These are phyloP conservation scores for Graphium colonna DNA, from an alignment of 2,888 invertebrate genomes.

Conservation along the genomic window DNA sequence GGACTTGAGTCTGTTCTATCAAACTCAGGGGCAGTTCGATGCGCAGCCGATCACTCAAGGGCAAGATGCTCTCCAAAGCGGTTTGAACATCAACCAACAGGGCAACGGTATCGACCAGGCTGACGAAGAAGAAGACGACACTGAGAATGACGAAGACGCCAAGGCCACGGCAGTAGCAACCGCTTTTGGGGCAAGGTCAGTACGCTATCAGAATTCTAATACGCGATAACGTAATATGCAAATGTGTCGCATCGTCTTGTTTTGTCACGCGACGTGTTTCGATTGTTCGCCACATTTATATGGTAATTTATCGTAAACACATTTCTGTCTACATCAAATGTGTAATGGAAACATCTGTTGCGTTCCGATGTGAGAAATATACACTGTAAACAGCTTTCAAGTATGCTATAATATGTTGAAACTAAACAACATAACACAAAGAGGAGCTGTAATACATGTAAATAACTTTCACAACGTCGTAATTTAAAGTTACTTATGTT, in stretches of 20 bases:
- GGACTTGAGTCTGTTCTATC: conserved; percentile 32
- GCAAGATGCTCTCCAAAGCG: conserved; percentile 50
- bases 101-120: conserved; percentile 57
- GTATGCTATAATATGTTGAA: too few species aligned
- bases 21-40: conserved; percentile 27
- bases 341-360: background rate
- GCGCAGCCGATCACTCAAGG: conserved; percentile 28
- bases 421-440: too few species aligned
- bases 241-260: conserved; percentile 16
- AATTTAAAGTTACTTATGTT: too few species aligned
- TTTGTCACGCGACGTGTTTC: conserved; percentile 24
- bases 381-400: too few species aligned
- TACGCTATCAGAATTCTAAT: conserved; percentile 39
- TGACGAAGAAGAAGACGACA: conserved; percentile 45
- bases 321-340: background rate
- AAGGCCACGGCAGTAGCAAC: conserved; percentile 65
- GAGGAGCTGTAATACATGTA: too few species aligned
- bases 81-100: conserved; percentile 58
- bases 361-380: background rate
- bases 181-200: conserved; percentile 69
- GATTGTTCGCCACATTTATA: conserved; percentile 15
- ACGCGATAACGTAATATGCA: conserved; percentile 7
- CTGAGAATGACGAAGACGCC: conserved; percentile 42
- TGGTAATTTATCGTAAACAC: conserved; percentile 6
- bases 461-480: too few species aligned